These are phyloP conservation scores for Rosalia funebris DNA, from an alignment of 2,888 invertebrate genomes.

Conservation along the genomic window DNA sequence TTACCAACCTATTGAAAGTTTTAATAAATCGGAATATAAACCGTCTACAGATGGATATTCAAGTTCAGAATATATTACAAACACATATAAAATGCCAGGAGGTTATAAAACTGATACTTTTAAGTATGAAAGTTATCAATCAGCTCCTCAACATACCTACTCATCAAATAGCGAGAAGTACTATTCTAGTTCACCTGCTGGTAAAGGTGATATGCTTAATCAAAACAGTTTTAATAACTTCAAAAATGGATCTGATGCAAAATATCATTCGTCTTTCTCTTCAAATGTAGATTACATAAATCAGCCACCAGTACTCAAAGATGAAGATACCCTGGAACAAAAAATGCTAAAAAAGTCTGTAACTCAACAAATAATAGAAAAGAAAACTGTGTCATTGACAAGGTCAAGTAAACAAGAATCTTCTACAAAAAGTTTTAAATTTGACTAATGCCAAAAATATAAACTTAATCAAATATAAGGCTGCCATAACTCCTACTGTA, in stretches of 20 bases:
- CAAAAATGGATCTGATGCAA: slow-evolving; percentile 53
- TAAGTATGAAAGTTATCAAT: slow-evolving; percentile 59
- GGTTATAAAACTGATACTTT: slow-evolving; percentile 60
- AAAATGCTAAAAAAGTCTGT: slow-evolving; percentile 75
- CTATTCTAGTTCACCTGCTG: slow-evolving; percentile 54
- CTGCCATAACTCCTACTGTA: slow-evolving; percentile 23
- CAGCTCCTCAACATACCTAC: slow-evolving; percentile 56
- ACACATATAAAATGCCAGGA: slow-evolving; percentile 60
- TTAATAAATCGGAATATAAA: slow-evolving; percentile 30
- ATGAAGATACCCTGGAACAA: slow-evolving; percentile 71
- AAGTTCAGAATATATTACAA: slow-evolving; percentile 58
- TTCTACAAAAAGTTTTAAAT: slow-evolving; percentile 61
- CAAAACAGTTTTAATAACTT: slow-evolving; percentile 50
- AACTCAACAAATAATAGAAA: slow-evolving; percentile 75
- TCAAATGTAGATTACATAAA: slow-evolving; percentile 58
- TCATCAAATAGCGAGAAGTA: slow-evolving; percentile 59
- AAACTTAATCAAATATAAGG: slow-evolving; percentile 20
- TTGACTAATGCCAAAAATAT: slow-evolving; percentile 51
- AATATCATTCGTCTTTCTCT: slow-evolving; percentile 55
- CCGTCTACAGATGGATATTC: slow-evolving; percentile 53
- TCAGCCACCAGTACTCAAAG: slow-evolving; percentile 60
- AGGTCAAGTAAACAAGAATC: slow-evolving; percentile 61
- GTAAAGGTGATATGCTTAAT: slow-evolving; percentile 35
- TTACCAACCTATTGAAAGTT: slow-evolving; percentile 28
- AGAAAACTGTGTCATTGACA: slow-evolving; percentile 75